Conservation (phyloP, 2,888 invertebrate species). For the Drosophila crucigera region DNA sequence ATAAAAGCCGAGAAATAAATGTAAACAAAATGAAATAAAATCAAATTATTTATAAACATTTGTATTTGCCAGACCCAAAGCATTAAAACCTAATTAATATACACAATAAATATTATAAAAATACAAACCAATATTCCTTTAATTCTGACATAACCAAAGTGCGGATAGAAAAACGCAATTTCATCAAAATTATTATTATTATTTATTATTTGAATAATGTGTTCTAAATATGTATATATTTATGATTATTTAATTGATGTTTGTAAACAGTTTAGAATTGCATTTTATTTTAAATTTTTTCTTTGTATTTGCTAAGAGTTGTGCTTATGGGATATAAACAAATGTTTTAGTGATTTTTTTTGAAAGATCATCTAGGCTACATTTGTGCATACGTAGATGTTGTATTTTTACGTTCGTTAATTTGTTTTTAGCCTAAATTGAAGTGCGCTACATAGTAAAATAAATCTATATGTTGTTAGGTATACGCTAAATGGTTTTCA, state of each 20-base stretch:
- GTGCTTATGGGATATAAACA: slow-evolving; percentile 46
- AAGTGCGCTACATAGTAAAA: slow-evolving; percentile 38
- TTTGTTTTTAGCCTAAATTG: slow-evolving; percentile 26
- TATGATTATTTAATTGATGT: slow-evolving; percentile 48
- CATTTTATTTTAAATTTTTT: slow-evolving; percentile 28
- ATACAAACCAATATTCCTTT: slow-evolving; percentile 18
- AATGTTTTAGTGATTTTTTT: slow-evolving; percentile 28
- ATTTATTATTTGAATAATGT: slow-evolving; percentile 42
- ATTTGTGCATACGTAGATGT: slow-evolving; percentile 36
- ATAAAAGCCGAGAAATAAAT: slow-evolving; percentile 45
- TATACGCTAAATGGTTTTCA: slow-evolving; percentile 41
- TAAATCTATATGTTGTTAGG: slow-evolving; percentile 25
- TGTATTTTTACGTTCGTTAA: slow-evolving; percentile 31
- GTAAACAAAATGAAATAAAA: slow-evolving; percentile 55
- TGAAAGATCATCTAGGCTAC: slow-evolving; percentile 41
- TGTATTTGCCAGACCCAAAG: slow-evolving; percentile 71
- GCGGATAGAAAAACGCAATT: neutral
- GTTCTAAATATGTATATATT: slow-evolving; percentile 36
- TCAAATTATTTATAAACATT: slow-evolving; percentile 76
- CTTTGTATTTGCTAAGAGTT: slow-evolving; percentile 26
- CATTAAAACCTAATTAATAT: slow-evolving; percentile 64
- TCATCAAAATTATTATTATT: slow-evolving; percentile 36
- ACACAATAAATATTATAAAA: slow-evolving; percentile 66
- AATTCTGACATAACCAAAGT: neutral
- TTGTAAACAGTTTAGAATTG: slow-evolving; percentile 65